phyloP scores from a whole-genome alignment of 2,888 invertebrate genomes.

The Cosmopolites sordidus region DNA sequence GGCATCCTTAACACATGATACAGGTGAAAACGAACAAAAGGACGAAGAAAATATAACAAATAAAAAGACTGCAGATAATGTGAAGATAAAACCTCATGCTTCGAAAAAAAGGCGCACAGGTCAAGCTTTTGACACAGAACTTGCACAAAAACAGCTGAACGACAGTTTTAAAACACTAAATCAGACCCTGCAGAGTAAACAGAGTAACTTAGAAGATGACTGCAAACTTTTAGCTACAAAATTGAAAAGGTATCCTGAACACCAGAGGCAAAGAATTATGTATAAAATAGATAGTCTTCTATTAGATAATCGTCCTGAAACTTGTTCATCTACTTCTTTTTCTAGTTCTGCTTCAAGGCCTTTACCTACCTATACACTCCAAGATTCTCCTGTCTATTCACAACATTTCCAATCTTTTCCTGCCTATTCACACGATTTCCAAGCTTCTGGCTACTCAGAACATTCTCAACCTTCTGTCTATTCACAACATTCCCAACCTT shows the following conservation, averaged over 20 bases:
- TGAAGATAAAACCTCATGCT: not conserved
- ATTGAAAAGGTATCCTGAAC: no score
- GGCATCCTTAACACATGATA: constrained; percentile 9
- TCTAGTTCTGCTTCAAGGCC: constrained; percentile 12
- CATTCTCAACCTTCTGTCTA: no score
- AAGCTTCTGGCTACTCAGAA: no score
- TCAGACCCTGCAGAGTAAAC: no score
- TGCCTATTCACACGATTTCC: not conserved
- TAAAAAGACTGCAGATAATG: not conserved
- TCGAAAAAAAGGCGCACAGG: constrained; percentile 3
- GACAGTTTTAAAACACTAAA: no score
- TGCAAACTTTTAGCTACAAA: no score
- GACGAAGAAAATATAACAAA: not conserved
- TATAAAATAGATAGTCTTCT: no score
- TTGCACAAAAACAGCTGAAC: constrained; percentile 13
- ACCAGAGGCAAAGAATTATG: no score
- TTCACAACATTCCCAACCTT: no score
- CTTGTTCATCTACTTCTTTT: constrained; percentile 6
- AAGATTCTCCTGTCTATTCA: constrained; percentile 7
- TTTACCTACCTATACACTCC: constrained; percentile 9
- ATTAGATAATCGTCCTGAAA: no score
- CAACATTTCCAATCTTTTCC: constrained; percentile 6
- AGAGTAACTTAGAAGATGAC: no score
- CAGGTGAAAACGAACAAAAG: not conserved
- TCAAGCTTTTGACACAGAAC: no score